Conservation (phyloP, 1,140 invertebrate genomes). For the Belonocnema kinseyi region DNA sequence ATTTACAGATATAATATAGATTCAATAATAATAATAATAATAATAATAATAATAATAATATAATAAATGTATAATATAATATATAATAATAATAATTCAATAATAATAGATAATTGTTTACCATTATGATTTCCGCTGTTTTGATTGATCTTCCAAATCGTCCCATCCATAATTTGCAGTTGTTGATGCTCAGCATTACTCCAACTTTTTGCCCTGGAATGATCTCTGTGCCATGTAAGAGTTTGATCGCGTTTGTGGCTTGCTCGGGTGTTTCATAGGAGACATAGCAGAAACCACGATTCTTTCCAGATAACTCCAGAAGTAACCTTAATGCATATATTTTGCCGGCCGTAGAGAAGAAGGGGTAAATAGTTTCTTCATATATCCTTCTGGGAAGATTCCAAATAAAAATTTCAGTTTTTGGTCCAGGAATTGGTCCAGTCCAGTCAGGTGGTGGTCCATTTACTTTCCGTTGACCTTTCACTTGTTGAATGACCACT, state of each 20-base stretch:
- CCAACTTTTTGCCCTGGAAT: slow-evolving; percentile 77
- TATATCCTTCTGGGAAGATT: slow-evolving; percentile 87
- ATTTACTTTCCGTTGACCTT: slow-evolving; percentile 77
- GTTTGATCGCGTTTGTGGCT: slow-evolving; percentile 78
- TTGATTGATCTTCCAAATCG: slow-evolving; percentile 64
- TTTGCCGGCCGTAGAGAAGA: slow-evolving; percentile 80
- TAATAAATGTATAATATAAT: too few species aligned
- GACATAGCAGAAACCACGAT: slow-evolving; percentile 84
- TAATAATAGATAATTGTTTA: too few species aligned
- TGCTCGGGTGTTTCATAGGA: slow-evolving; percentile 77
- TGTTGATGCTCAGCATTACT: slow-evolving; percentile 82
- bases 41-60: too few species aligned
- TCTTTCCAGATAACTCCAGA: slow-evolving; percentile 84
- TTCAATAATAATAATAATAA: too few species aligned
- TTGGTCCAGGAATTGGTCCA: slow-evolving; percentile 74
- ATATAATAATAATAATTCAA: too few species aligned
- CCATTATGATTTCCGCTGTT: slow-evolving; percentile 58
- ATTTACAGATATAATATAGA: too few species aligned
- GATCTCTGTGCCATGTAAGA: slow-evolving; percentile 80
- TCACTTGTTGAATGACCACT: slow-evolving; percentile 69
- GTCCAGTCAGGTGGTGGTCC: slow-evolving; percentile 60
- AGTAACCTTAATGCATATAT: slow-evolving; percentile 89
- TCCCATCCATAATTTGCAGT: slow-evolving; percentile 82
- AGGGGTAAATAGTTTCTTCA: slow-evolving; percentile 88
- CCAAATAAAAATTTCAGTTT: slow-evolving; percentile 89